Percentiles rank a stretch among this genome's conserved stretches.
phyloP scores from a whole-genome alignment of 2,888 invertebrate species.

The Tineola bisselliella region DNA sequence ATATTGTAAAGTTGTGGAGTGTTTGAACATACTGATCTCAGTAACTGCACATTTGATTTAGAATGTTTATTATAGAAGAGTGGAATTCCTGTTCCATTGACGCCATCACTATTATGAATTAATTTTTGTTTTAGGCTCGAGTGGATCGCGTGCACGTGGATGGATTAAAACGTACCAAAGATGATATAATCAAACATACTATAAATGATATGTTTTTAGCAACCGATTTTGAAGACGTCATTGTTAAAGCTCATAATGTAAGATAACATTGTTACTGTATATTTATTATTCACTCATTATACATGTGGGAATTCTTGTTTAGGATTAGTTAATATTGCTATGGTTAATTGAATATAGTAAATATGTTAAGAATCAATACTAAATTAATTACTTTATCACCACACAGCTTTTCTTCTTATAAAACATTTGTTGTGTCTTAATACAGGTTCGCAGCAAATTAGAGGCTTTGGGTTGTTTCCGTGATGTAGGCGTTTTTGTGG shows the following conservation, averaged over 20 bases:
- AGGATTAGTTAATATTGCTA: no score
- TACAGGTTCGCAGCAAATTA: conserved; percentile 76
- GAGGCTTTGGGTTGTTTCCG: conserved; percentile 90
- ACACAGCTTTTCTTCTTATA: background rate
- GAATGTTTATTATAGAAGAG: no score
- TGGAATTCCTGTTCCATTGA: no score
- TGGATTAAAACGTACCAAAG: conserved; percentile 86
- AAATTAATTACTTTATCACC: background rate
- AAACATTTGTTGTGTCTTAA: background rate
- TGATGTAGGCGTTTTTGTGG: conserved; percentile 85
- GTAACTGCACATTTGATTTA: no score
- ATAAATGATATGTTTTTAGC: conserved; percentile 86
- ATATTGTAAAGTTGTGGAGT: no score
- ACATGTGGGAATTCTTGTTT: no score
- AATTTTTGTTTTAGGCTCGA: conserved; percentile 68
- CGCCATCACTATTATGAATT: no score
- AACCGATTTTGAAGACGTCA: conserved; percentile 86
- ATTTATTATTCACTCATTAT: no score
- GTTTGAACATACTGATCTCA: no score
- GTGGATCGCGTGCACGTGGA: conserved; percentile 89
- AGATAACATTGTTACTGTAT: background rate
- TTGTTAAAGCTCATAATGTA: conserved; percentile 73
- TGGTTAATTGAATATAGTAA: no score
- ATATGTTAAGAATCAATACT: background rate
- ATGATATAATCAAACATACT: conserved; percentile 84